phyloP scores from a whole-genome alignment of 2,797 vertebrate genomes.

The Valencia hispanica region DNA sequence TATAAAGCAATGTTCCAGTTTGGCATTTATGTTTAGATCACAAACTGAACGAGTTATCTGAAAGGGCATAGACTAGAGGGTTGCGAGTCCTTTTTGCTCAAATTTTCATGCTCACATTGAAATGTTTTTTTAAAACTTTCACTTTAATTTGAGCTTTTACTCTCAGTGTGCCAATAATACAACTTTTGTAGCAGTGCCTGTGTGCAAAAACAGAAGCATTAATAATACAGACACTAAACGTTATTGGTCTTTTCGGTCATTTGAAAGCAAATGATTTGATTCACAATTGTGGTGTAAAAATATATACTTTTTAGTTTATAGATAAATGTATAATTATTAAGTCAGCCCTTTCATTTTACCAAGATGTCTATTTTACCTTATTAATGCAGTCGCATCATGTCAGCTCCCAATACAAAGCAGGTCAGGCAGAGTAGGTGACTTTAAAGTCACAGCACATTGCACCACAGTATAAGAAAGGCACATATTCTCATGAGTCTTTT shows the following conservation, averaged over 20 bases:
- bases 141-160: background rate
- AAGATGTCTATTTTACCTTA: constrained; percentile 12
- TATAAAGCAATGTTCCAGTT: background rate
- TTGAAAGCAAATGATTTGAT: background rate
- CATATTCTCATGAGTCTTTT: constrained; percentile 16
- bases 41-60: background rate
- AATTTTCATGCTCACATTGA: background rate
- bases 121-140: background rate
- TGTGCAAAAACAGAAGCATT: background rate
- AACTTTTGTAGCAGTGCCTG: background rate
- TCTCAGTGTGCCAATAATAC: background rate
- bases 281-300: background rate
- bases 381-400: constrained; percentile 40
- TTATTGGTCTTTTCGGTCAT: background rate
- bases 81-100: background rate
- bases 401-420: constrained; percentile 43
- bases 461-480: constrained; percentile 46
- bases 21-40: background rate
- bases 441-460: constrained; percentile 43
- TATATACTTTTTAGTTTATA: background rate
- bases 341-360: background rate
- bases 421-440: constrained; percentile 37
- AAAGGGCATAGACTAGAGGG: background rate
- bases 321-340: constrained; percentile 12
- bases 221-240: background rate